phyloP scores from a whole-genome alignment of 2,888 invertebrate species.

The Baronia brevicornis region DNA sequence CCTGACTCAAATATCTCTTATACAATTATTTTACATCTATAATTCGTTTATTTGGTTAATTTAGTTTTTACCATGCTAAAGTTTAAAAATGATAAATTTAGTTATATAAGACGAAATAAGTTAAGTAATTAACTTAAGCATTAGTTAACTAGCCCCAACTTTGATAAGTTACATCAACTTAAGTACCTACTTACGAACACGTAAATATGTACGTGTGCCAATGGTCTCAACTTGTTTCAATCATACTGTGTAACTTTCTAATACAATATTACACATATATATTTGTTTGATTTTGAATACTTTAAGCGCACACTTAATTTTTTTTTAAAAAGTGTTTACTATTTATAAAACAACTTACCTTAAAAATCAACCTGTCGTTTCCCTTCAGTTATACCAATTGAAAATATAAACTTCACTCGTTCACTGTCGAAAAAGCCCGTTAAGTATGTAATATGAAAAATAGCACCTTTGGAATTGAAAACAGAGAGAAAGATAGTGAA shows the following conservation, averaged over 20 bases:
- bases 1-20: no score
- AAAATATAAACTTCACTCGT: slow-evolving; percentile 57
- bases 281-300: slow-evolving; percentile 13
- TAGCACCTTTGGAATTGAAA: slow-evolving; percentile 39
- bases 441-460: slow-evolving; percentile 31
- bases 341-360: slow-evolving; percentile 52
- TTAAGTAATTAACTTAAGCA: no score
- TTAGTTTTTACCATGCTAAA: no score
- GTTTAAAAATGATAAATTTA: no score
- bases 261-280: slow-evolving; percentile 41
- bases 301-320: slow-evolving; percentile 18
- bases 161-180: slow-evolving; percentile 63
- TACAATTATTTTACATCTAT: no score
- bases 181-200: slow-evolving; percentile 52
- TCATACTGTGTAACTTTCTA: slow-evolving; percentile 68
- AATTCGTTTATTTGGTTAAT: no score
- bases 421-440: slow-evolving; percentile 43
- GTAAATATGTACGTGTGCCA: slow-evolving; percentile 43
- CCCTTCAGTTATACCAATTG: slow-evolving; percentile 41
- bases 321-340: slow-evolving; percentile 17
- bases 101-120: no score
- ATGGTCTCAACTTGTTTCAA: slow-evolving; percentile 60
- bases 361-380: slow-evolving; percentile 48
- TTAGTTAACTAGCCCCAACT: slow-evolving; percentile 50
- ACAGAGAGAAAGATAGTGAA: slow-evolving; percentile 28